Percentiles rank a stretch among this genome's conserved stretches.
These are phyloP conservation scores for Aphidius gifuensis DNA, from an alignment of 1,140 invertebrate genomes.

Conservation along the genomic window DNA sequence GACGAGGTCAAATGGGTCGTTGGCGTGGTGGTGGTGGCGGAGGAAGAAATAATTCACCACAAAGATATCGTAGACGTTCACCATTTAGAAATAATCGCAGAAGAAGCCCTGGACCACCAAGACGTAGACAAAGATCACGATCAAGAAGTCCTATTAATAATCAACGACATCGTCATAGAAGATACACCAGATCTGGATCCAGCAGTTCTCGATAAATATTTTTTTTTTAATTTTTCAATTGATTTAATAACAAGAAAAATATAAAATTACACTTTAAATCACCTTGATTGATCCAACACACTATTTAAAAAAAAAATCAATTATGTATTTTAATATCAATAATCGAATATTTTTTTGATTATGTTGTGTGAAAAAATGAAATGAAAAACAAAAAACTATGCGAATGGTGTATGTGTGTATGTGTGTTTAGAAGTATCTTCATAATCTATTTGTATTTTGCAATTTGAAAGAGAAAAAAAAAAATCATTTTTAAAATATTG, in stretches of 20 bases:
- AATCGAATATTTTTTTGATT: too few relatives aligned
- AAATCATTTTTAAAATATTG: too few relatives aligned
- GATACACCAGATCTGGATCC: conserved; percentile 77
- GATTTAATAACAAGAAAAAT: not conserved
- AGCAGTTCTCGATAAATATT: conserved; percentile 69
- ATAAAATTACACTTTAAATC: not conserved
- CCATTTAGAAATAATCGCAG: conserved; percentile 62
- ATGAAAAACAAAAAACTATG: too few relatives aligned
- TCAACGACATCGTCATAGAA: conserved; percentile 62
- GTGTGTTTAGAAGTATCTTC: too few relatives aligned
- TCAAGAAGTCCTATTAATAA: conserved; percentile 61
- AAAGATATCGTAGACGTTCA: conserved; percentile 62
- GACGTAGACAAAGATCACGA: conserved; percentile 61
- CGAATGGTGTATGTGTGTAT: too few relatives aligned
- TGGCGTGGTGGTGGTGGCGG: conserved; percentile 41
- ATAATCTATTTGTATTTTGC: too few relatives aligned
- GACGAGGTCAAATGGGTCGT: conserved; percentile 58
- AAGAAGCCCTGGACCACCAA: conserved; percentile 61
- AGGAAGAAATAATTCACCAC: conserved; percentile 49
- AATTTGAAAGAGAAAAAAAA: too few relatives aligned
- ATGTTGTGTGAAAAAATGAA: not conserved
- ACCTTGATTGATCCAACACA: not conserved
- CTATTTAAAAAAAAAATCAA: not conserved
- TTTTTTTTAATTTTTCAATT: not conserved
- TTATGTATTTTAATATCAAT: not conserved